Evolutionary conservation across 2,888 invertebrate species (phyloP).

Genomic region (Ischnura elegans): DNA sequence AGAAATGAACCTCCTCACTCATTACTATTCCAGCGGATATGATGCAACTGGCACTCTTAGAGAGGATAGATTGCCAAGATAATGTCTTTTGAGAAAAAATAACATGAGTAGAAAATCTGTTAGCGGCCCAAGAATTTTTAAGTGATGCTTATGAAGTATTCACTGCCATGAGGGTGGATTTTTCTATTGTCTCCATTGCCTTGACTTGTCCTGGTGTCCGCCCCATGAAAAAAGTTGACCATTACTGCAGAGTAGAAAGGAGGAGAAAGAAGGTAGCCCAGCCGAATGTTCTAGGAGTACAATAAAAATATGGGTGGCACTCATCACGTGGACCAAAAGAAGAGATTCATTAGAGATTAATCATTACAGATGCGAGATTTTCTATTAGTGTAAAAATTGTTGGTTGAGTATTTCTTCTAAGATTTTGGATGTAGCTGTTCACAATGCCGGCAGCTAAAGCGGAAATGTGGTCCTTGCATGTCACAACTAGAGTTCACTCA

Average conservation of each 20-base stretch:
- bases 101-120: neutral
- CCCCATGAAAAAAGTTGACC: neutral
- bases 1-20: neutral
- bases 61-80: neutral
- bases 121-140: neutral
- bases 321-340: constrained; percentile 65
- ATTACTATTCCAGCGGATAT: neutral
- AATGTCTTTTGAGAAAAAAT: neutral
- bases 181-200: neutral
- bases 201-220: constrained; percentile 6
- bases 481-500: neutral
- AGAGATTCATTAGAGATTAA: no score
- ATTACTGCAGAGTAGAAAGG: constrained; percentile 41
- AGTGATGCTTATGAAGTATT: no score
- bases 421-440: constrained; percentile 68
- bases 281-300: constrained; percentile 64
- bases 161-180: neutral
- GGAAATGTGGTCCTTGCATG: neutral
- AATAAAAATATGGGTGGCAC: constrained; percentile 69
- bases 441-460: constrained; percentile 69
- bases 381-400: constrained; percentile 70
- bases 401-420: constrained; percentile 69
- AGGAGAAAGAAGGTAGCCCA: constrained; percentile 39
- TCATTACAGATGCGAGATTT: constrained; percentile 63
- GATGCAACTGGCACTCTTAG: constrained; percentile 2